Percentiles rank a stretch among this genome's conserved stretches.
phyloP scores from a whole-genome alignment of 2,888 invertebrate species.

The Andrena fulva region DNA sequence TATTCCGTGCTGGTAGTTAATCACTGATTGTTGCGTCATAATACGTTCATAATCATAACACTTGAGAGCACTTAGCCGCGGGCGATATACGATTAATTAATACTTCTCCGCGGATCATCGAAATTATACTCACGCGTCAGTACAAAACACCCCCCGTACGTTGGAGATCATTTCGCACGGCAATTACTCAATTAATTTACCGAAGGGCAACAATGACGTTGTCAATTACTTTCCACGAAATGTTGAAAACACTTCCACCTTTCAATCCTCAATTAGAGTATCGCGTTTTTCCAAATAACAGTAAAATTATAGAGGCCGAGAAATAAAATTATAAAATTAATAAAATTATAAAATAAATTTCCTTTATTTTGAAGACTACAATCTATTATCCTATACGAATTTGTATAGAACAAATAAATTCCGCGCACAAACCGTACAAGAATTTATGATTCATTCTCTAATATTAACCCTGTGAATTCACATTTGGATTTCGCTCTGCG shows the following conservation, averaged over 20 bases:
- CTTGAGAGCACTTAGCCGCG: conserved; percentile 49
- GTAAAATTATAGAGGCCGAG: too few relatives aligned
- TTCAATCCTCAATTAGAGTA: background rate
- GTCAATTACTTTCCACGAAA: background rate
- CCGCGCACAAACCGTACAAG: too few relatives aligned
- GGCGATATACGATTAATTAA: conserved; percentile 60
- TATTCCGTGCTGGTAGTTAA: conserved; percentile 32
- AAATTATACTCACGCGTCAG: conserved; percentile 20
- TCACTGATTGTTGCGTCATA: conserved; percentile 44
- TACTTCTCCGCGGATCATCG: conserved; percentile 25
- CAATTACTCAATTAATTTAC: conserved; percentile 21
- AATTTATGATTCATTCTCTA: too few relatives aligned
- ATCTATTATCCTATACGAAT: too few relatives aligned
- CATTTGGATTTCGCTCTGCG: too few relatives aligned
- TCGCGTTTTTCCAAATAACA: too few relatives aligned
- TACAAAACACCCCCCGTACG: background rate
- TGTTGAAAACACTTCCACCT: background rate
- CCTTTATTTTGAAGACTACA: too few relatives aligned
- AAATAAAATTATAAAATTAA: too few relatives aligned
- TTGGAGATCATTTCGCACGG: conserved; percentile 28
- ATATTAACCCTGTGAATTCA: too few relatives aligned
- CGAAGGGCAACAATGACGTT: background rate
- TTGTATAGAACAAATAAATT: too few relatives aligned
- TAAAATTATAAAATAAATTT: too few relatives aligned
- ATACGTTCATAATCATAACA: conserved; percentile 49